phyloP scores from a whole-genome alignment of 2,797 vertebrate species.

The Stomatorhinus walkeri region DNA sequence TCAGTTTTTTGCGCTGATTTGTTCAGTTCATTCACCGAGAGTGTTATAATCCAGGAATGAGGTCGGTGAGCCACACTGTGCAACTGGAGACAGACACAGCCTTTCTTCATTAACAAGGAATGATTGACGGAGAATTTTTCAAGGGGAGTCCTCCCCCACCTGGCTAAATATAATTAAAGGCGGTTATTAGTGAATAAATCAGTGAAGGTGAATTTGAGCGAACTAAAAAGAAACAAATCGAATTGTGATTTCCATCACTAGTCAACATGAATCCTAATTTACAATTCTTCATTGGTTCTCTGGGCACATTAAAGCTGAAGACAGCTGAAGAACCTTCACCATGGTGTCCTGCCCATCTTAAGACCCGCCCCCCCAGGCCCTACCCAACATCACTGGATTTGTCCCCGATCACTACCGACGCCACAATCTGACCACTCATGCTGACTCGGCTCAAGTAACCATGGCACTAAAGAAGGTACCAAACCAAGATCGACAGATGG shows the following conservation, averaged over 20 bases:
- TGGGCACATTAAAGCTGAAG: neutral
- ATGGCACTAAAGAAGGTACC: neutral
- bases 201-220: neutral
- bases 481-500: neutral
- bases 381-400: neutral
- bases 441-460: neutral
- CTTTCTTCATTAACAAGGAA: neutral
- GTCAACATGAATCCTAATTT: conserved; percentile 9
- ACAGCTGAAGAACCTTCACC: neutral
- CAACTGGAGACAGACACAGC: neutral
- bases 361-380: neutral
- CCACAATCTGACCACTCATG: neutral
- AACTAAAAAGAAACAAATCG: neutral
- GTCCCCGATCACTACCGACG: neutral
- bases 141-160: neutral
- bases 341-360: neutral
- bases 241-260: neutral
- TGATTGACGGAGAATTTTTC: neutral
- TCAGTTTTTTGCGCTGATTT: neutral
- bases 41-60: neutral
- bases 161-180: neutral
- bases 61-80: neutral
- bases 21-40: neutral
- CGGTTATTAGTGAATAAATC: neutral
- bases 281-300: neutral